These are phyloP conservation scores for Phenganax stokvisi DNA, from an alignment of 92 coral and sea anemone genomes.

Conservation along the genomic window DNA sequence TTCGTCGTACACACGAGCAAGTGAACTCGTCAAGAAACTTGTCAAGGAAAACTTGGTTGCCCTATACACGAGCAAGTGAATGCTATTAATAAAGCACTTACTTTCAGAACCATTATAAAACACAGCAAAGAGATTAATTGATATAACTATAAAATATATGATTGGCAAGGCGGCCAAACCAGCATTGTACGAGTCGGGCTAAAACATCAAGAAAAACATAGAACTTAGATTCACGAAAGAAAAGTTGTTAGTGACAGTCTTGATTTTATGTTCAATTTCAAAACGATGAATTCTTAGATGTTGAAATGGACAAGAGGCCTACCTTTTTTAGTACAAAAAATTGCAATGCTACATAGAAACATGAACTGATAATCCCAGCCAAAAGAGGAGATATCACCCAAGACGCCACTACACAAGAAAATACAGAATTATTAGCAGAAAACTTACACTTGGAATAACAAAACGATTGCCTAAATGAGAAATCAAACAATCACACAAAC, in stretches of 20 bases:
- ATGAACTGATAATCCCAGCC: conserved; percentile 7
- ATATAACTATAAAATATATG: conserved; percentile 14
- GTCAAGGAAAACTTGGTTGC: too few relatives aligned
- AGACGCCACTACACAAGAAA: background rate
- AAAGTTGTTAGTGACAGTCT: background rate
- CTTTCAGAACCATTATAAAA: conserved; percentile 22
- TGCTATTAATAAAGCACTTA: background rate
- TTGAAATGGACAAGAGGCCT: too few relatives aligned
- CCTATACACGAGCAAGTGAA: too few relatives aligned
- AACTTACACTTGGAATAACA: too few relatives aligned
- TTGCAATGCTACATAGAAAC: conserved; percentile 9
- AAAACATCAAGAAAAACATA: background rate
- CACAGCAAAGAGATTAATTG: background rate
- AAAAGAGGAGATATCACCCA: conserved; percentile 4
- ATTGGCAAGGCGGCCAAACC: conserved; percentile 7
- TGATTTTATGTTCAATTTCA: too few relatives aligned
- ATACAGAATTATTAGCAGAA: background rate
- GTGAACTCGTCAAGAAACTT: too few relatives aligned
- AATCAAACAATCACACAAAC: too few relatives aligned
- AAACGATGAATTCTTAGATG: too few relatives aligned
- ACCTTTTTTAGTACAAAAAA: conserved; percentile 20
- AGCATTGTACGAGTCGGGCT: conserved; percentile 16
- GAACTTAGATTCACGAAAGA: background rate
- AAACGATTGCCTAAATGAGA: too few relatives aligned
- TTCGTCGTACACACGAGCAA: too few relatives aligned